phyloP scores from a whole-genome alignment of 2,888 invertebrate species.

The Aphidius colemani region DNA sequence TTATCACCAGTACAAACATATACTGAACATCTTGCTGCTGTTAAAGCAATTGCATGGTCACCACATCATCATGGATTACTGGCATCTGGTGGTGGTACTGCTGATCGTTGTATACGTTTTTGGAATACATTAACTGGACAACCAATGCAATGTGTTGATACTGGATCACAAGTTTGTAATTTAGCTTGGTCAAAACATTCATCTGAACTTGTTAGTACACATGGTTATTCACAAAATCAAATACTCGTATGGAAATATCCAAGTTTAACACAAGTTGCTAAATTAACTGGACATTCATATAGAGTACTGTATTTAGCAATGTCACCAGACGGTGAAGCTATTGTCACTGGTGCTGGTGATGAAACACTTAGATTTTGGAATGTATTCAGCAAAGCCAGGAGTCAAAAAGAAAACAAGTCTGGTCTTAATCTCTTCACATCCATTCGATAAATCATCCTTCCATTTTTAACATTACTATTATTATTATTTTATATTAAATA shows the following conservation, averaged over 20 bases:
- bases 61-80: slow-evolving; percentile 97
- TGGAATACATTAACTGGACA: slow-evolving; percentile 99
- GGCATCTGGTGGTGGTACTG: slow-evolving; percentile 99
- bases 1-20: slow-evolving; percentile 92
- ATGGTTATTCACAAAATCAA: slow-evolving; percentile 98
- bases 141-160: slow-evolving; percentile 97
- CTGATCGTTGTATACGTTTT: slow-evolving; percentile 94
- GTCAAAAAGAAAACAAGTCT: slow-evolving; percentile 91
- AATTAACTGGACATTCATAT: slow-evolving; percentile 95
- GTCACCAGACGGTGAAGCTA: slow-evolving; percentile 97
- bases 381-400: slow-evolving; percentile 96
- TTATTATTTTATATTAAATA: slow-evolving; percentile 7
- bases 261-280: slow-evolving; percentile 93
- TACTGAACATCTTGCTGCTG: slow-evolving; percentile 94
- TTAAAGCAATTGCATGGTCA: slow-evolving; percentile 99
- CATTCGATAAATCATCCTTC: slow-evolving; percentile 66
- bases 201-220: slow-evolving; percentile 95
- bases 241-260: slow-evolving; percentile 99
- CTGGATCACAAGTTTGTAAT: slow-evolving; percentile 97
- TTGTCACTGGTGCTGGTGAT: slow-evolving; percentile 98
- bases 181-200: slow-evolving; percentile 99
- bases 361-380: slow-evolving; percentile 99
- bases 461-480: too few species aligned
- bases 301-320: slow-evolving; percentile 94
- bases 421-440: slow-evolving; percentile 91